Conservation (phyloP, 2,113 vertebrate species). For the Origma solitaria region DNA sequence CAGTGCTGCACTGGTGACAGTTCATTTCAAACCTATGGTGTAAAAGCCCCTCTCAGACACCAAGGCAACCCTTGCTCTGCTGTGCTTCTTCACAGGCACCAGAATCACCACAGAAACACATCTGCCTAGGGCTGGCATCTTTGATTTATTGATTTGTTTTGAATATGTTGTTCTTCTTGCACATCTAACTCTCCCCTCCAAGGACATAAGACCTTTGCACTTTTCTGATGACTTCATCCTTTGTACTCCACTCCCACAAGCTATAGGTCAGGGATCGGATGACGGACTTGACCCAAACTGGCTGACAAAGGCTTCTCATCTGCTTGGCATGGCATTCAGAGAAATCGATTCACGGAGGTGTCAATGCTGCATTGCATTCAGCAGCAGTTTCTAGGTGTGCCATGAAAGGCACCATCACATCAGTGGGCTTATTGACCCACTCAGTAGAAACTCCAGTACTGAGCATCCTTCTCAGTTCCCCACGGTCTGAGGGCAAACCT, state of each 20-base stretch:
- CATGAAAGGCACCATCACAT: neutral
- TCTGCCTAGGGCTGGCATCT: neutral
- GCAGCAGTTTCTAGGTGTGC: neutral
- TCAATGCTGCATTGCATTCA: neutral
- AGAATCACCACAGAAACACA: neutral
- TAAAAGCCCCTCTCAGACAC: neutral
- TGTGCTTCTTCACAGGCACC: rapidly evolving
- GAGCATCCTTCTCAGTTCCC: neutral
- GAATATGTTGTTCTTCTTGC: neutral
- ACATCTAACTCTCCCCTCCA: neutral
- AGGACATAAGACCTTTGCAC: neutral
- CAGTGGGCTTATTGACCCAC: neutral
- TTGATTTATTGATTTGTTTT: slow-evolving; percentile 18
- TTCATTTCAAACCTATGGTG: neutral
- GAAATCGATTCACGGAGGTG: neutral
- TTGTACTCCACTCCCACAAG: neutral
- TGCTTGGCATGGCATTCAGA: slow-evolving; percentile 3
- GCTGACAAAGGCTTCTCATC: slow-evolving; percentile 41
- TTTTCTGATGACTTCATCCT: slow-evolving; percentile 39
- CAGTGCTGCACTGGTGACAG: neutral
- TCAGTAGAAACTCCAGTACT: neutral
- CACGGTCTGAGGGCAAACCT: neutral
- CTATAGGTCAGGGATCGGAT: neutral
- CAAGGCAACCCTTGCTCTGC: neutral
- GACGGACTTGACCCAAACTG: slow-evolving; percentile 1